Base-by-base conservation (phyloP, 2,113 vertebrate species). In the Syngnathus floridae region DNA sequence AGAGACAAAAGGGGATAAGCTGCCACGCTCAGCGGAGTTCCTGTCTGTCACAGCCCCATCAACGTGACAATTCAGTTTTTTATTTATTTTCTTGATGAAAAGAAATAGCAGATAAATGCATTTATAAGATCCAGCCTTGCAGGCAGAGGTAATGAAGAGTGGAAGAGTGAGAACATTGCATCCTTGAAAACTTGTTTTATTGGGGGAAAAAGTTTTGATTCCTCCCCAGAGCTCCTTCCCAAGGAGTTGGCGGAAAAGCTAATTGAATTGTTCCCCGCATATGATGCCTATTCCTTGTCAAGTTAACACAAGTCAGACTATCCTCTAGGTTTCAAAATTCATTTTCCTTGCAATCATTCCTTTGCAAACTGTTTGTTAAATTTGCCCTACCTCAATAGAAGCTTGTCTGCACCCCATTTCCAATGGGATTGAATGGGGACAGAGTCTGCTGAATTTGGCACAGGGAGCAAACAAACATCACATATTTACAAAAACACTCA, bases 231-330 rank as follows among this genome's bases (percentile, higher is more conserved):
- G 84, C 78, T 74, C 61, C 43, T 66, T 63, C 78, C 43, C 62
- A 51, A 71, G 52, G 69, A 73, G 71, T 82, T 77, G 67, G 74
- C 77, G 67, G 73, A 72, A 71, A 79, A 83, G 81, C 84, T 84
- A 83, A 88, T 87, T 89, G 84, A 86, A 86, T 87, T 79, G 76
- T 81, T 74, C 73, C 71, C 77, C 62, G 79, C 77, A 84, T 82
- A 81, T 81, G 76, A 81, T 78, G 73, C 19, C 19, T n/a, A 61
- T 58, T 14, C 4, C 31, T 3, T 14, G 22, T 40, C 67, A 70
- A 69, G 71, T 74, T n/a, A 41, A 79, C 13, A 43, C 64, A 68
- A 64, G 64, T 79, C 79, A 74, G 79, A 79, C 75, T 70, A 68
- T 87, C 86, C 82, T 82, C 37, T 0, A 79, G 83, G 84, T 82